Evolutionary conservation across 2,797 vertebrate species (phyloP).

Genomic region (Xenentodon cancila): DNA sequence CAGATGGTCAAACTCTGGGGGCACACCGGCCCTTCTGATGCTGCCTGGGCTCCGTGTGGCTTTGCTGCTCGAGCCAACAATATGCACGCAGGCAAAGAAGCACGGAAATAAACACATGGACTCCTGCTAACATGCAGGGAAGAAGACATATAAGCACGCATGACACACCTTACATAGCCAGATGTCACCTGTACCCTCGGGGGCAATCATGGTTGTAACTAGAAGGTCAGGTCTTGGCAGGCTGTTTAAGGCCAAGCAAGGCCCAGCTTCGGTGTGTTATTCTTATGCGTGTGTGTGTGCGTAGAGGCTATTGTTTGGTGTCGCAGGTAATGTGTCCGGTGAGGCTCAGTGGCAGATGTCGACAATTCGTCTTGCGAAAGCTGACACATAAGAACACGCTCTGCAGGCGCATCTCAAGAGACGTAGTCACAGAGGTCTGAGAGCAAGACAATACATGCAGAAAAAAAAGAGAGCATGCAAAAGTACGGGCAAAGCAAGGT

Average conservation of each 20-base stretch:
- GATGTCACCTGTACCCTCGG: slow-evolving; percentile 78
- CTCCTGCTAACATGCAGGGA: slow-evolving; percentile 34
- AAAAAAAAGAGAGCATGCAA: slow-evolving; percentile 12
- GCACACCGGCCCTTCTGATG: slow-evolving; percentile 74
- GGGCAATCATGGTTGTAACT: slow-evolving; percentile 76
- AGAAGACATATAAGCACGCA: slow-evolving; percentile 21
- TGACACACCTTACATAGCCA: slow-evolving; percentile 71
- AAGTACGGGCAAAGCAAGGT: slow-evolving; percentile 39
- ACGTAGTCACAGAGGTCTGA: slow-evolving; percentile 21
- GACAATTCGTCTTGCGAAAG: slow-evolving; percentile 76
- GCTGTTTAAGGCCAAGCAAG: slow-evolving; percentile 61
- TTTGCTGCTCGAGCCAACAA: slow-evolving; percentile 72
- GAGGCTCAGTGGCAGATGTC: slow-evolving; percentile 71
- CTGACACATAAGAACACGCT: slow-evolving; percentile 71
- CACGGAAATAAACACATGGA: slow-evolving; percentile 45
- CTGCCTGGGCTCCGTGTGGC: slow-evolving; percentile 70
- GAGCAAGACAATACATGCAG: not conserved
- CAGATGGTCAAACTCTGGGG: slow-evolving; percentile 86
- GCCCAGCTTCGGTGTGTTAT: slow-evolving; percentile 46
- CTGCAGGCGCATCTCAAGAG: slow-evolving; percentile 55
- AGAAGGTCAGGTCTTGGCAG: slow-evolving; percentile 82
- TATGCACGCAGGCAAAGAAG: slow-evolving; percentile 15
- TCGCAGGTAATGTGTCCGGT: slow-evolving; percentile 78
- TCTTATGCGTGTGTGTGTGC: slow-evolving; percentile 15
- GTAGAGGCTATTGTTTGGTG: slow-evolving; percentile 67